These are phyloP conservation scores for Dasypogon diadema DNA, from an alignment of 2,888 invertebrate genomes.

Conservation along the genomic window DNA sequence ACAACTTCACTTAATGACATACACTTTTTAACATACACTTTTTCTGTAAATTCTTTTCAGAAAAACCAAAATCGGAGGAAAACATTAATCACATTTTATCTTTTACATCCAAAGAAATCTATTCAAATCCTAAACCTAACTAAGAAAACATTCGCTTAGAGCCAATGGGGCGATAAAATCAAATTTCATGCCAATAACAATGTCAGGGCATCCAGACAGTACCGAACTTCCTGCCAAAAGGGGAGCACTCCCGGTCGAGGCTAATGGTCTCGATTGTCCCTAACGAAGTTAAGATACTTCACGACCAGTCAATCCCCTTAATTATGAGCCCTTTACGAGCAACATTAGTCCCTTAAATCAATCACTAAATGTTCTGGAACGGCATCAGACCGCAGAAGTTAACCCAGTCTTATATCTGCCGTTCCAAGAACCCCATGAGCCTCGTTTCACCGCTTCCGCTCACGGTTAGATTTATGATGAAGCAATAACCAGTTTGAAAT, in stretches of 20 bases:
- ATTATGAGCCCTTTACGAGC: constrained; percentile 32
- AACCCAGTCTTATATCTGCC: background rate
- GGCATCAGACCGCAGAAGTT: background rate
- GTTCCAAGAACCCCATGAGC: background rate
- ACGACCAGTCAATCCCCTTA: constrained; percentile 27
- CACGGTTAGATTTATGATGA: constrained; percentile 19
- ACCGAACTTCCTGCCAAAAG: constrained; percentile 10
- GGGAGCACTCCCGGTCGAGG: background rate
- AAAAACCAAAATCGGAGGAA: too few species aligned
- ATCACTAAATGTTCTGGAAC: constrained; percentile 9
- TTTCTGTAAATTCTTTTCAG: too few species aligned
- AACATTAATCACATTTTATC: too few species aligned
- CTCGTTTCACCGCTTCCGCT: background rate
- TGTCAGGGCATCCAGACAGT: background rate
- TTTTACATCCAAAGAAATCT: too few species aligned
- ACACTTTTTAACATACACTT: too few species aligned
- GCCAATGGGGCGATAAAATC: background rate
- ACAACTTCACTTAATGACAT: too few species aligned
- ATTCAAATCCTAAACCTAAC: background rate
- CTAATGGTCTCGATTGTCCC: constrained; percentile 28
- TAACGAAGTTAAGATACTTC: constrained; percentile 20
- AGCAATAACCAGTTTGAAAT: constrained; percentile 31
- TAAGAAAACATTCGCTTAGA: background rate
- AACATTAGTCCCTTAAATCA: constrained; percentile 35
- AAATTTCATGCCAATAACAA: constrained; percentile 8